phyloP scores from a whole-genome alignment of 2,797 vertebrate species.

The Fratercula arctica region DNA sequence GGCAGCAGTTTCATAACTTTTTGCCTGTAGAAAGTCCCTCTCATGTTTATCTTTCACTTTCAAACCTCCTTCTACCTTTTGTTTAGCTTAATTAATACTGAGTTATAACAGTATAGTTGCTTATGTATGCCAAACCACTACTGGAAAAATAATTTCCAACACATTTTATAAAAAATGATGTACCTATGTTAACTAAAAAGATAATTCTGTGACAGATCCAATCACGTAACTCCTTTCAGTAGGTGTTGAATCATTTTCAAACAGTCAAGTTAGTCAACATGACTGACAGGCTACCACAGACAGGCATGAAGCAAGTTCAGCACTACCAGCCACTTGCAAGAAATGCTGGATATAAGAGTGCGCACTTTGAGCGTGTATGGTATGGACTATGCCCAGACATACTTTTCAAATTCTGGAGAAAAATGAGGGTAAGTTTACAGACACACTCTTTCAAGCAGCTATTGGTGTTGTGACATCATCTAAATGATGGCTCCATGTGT shows the following conservation, averaged over 20 bases:
- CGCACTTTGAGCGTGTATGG: accelerated
- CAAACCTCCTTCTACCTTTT: background rate
- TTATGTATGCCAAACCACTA: background rate
- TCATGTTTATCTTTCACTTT: background rate
- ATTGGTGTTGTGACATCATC: background rate
- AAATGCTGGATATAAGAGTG: background rate
- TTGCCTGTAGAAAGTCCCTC: background rate
- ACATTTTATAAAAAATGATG: background rate
- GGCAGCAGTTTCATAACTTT: background rate
- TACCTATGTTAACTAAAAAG: background rate
- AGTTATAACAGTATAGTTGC: background rate
- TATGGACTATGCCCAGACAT: background rate
- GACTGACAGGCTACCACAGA: background rate
- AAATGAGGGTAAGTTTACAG: background rate
- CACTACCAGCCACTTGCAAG: background rate
- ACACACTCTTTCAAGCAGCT: background rate
- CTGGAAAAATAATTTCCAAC: background rate
- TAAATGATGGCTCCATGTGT: background rate
- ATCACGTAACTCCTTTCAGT: background rate
- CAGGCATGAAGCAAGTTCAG: background rate
- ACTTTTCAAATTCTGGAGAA: background rate
- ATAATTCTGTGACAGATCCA: background rate
- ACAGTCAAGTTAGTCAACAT: accelerated
- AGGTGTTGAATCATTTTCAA: background rate
- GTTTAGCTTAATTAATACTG: background rate